Evolutionary conservation across 2,888 invertebrate genomes (phyloP).

Genomic region (Heliconius sara): DNA sequence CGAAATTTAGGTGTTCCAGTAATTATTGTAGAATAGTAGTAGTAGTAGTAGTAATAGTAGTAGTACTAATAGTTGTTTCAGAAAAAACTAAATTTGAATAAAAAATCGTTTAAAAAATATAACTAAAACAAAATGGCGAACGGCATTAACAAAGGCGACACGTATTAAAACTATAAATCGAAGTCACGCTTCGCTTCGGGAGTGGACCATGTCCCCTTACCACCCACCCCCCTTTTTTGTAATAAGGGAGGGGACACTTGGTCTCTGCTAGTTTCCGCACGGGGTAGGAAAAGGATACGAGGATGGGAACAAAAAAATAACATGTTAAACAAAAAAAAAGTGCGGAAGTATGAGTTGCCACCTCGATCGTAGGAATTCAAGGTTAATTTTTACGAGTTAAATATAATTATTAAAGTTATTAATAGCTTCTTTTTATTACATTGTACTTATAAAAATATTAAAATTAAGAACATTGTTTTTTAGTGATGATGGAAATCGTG

Average conservation of each 20-base stretch:
- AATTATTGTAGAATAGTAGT: constrained; percentile 15
- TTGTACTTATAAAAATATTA: not conserved
- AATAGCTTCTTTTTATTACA: not conserved
- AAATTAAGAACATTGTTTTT: not conserved
- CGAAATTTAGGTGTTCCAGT: constrained; percentile 27
- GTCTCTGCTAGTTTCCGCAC: constrained; percentile 55
- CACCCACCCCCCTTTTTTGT: constrained; percentile 55
- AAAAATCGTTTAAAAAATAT: constrained; percentile 44
- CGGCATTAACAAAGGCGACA: constrained; percentile 58
- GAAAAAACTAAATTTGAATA: constrained; percentile 30
- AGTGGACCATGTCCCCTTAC: constrained; percentile 65
- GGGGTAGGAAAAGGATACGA: constrained; percentile 59
- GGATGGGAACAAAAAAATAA: constrained; percentile 54
- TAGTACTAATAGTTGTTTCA: not conserved
- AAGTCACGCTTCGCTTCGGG: constrained; percentile 59
- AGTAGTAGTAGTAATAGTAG: too few species aligned
- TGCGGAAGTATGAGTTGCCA: constrained; percentile 54
- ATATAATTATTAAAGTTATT: not conserved
- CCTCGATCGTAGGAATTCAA: constrained; percentile 21
- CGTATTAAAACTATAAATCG: constrained; percentile 67
- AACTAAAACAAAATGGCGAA: constrained; percentile 56
- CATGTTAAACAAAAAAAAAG: constrained; percentile 53
- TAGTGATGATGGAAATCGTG: constrained; percentile 5
- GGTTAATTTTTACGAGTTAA: constrained; percentile 11
- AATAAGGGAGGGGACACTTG: constrained; percentile 56